Conservation (phyloP, 2,113 vertebrate species). For the Pachyramphus minor region DNA sequence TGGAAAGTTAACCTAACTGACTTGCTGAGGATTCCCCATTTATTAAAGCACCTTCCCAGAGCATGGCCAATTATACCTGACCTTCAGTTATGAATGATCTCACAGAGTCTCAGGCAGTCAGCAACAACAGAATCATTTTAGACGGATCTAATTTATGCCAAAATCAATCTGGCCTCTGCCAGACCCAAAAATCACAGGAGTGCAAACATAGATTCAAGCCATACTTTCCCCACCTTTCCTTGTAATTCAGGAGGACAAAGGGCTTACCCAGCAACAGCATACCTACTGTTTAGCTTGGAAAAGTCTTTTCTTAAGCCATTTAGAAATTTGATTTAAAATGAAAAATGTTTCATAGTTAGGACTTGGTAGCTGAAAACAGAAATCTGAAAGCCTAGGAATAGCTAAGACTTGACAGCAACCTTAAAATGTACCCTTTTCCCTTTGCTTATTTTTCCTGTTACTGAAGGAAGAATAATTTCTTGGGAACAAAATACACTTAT, state of each 20-base stretch:
- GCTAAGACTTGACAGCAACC: background rate
- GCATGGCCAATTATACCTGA: background rate
- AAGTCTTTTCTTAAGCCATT: background rate
- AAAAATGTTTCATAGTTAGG: background rate
- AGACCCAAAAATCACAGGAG: background rate
- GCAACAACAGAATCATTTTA: background rate
- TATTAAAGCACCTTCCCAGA: background rate
- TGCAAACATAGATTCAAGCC: background rate
- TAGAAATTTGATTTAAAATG: background rate
- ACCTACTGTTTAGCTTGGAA: background rate
- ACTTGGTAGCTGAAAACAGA: background rate
- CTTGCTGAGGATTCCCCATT: background rate
- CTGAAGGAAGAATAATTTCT: slow-evolving; percentile 34
- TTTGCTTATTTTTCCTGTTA: slow-evolving; percentile 36
- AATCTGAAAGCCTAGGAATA: background rate
- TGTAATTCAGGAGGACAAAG: background rate
- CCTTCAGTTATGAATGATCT: background rate
- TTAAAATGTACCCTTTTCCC: background rate
- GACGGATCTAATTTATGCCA: background rate
- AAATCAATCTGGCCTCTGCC: background rate
- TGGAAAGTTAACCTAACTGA: background rate
- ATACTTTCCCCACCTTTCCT: background rate
- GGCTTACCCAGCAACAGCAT: background rate
- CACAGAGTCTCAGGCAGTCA: background rate
- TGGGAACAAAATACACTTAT: slow-evolving; percentile 31